Evolutionary conservation across 2,797 vertebrate genomes (phyloP), one percentile per base, ranked within the genome.

Genomic region (Nannoperca obscura): DNA sequence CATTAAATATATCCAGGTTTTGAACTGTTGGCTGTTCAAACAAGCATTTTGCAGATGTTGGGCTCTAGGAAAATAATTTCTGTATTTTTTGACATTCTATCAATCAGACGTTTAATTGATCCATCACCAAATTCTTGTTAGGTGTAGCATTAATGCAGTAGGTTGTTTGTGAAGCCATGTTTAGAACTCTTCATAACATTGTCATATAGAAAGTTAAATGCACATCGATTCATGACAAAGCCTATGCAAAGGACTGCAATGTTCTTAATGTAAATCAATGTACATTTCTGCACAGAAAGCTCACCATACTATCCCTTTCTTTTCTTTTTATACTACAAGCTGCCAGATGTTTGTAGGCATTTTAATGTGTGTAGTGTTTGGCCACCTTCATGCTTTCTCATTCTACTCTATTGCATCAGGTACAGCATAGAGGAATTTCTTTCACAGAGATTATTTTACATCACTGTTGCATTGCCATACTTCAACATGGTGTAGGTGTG

Each of bases 371-470:
- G 38, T 34, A 70, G 60, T 47, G 34, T 84, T 82, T 83, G 80
- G 79, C 76, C 64, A 53, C 78, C 70, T 24, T 78, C 84, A 44
- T 54, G 68, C 84, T 74, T 71, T 68, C 78, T 86, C 86, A 81
- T 76, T 82, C 82, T 78, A 83, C 78, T 84, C 70, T 50, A 74
- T 82, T 84, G 82, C 81, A 80, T 34, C 68, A 80, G 81, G 84
- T 86, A 67, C 3, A 71, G 64, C 71, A 65, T 0, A 46, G 70
- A 68, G 44, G 72, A 47, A 67, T 68, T 24, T 66, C 59, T 71
- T 80, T 53, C 54, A 66, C 60, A 77, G 63, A 68, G 76, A 87
- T 85, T 83, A 75, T 76, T 91, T 90, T 86, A 34, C 66, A 76
- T 86, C 81, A 79, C 71, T 40, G 7, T 82, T 85, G 57, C 80